Conservation (phyloP, 2,113 vertebrate genomes). For the Hiodon tergisus region DNA sequence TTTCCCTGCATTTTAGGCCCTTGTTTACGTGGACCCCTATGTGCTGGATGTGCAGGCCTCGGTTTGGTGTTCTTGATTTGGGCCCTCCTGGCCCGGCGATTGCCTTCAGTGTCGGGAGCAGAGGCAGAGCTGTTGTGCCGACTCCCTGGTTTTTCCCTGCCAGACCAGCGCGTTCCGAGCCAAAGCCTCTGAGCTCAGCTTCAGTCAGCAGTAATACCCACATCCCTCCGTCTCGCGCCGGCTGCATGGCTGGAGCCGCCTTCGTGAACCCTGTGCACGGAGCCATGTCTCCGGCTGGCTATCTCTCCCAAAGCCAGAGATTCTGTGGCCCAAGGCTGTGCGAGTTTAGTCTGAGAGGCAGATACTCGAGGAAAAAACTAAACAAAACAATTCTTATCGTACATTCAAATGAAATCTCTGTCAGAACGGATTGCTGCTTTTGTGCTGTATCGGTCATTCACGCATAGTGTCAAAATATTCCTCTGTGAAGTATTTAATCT, state of each 20-base stretch:
- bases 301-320: conserved; percentile 1
- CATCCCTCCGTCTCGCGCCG: conserved; percentile 3
- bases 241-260: conserved; percentile 23
- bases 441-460: background rate
- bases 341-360: background rate
- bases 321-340: background rate
- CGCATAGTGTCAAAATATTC: background rate
- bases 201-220: conserved; percentile 34
- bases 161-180: conserved; percentile 36
- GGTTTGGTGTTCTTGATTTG: background rate
- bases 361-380: background rate
- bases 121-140: conserved; percentile 28
- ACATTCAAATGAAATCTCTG: conserved; percentile 3
- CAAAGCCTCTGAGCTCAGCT: conserved; percentile 39
- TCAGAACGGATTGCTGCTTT: background rate
- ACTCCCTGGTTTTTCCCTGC: conserved; percentile 37
- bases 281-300: background rate
- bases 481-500: background rate
- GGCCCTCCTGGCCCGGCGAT: background rate
- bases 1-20: too few species aligned
- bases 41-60: background rate
- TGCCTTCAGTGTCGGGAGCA: background rate
- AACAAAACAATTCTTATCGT: background rate
- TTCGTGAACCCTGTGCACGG: background rate
- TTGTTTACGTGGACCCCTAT: too few species aligned